Conservation (phyloP, 2,888 invertebrate species). For the Desoria tigrina region DNA sequence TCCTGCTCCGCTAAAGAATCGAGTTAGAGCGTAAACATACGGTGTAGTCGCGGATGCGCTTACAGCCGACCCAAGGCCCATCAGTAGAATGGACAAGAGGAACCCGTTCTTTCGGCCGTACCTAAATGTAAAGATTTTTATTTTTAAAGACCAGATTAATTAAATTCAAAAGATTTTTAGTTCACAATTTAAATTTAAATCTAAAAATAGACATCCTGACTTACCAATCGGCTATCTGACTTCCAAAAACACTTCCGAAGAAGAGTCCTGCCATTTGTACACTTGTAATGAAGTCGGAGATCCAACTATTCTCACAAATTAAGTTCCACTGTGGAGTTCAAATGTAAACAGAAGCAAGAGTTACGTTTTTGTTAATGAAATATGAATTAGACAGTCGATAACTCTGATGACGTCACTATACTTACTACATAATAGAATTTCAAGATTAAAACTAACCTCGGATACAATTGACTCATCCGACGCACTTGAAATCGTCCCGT, state of each 20-base stretch:
- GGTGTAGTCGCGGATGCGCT: slow-evolving; percentile 30
- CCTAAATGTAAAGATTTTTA: too few species aligned
- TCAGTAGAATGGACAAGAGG: slow-evolving; percentile 31
- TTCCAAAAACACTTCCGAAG: slow-evolving; percentile 27
- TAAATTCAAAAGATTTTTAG: too few species aligned
- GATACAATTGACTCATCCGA: slow-evolving; percentile 1
- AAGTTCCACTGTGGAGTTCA: slow-evolving; percentile 37
- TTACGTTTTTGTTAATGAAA: neutral
- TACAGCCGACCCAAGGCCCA: slow-evolving; percentile 29
- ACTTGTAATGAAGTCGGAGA: slow-evolving; percentile 43
- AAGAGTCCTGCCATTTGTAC: slow-evolving; percentile 48
- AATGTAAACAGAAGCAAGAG: neutral
- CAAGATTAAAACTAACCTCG: too few species aligned
- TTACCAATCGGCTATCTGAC: slow-evolving; percentile 42
- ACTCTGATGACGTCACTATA: too few species aligned
- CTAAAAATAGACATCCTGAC: neutral
- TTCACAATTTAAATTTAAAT: neutral
- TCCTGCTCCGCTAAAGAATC: slow-evolving; percentile 43
- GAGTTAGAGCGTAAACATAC: slow-evolving; percentile 33
- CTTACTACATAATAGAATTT: slow-evolving; percentile 10
- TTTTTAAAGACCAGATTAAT: too few species aligned
- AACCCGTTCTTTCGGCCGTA: slow-evolving; percentile 39
- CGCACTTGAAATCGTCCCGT: neutral
- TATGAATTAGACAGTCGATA: too few species aligned
- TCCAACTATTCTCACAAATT: slow-evolving; percentile 38